Evolutionary conservation across 2,113 vertebrate genomes (phyloP), one percentile per base, ranked within the genome.

Genomic region (Pollachius pollachius): DNA sequence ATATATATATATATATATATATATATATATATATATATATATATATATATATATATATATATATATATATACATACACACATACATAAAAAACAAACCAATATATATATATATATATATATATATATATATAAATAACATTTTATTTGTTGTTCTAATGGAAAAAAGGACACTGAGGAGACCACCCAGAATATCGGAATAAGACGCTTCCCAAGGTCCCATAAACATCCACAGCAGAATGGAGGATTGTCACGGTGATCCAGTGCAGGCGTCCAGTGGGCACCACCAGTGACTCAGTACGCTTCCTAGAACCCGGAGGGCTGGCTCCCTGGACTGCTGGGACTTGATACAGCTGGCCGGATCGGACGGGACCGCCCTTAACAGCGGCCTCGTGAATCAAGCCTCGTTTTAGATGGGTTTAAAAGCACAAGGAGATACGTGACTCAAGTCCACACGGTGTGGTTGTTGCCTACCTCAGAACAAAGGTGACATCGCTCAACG

Each of bases 141-240:
- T 48, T 18, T 25, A 76, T 77, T 79, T 52, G 19, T 76, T 59
- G 58, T 30, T 17, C 37, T 76, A 67, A 81, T 67, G 54, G 75
- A 34, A 69, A 65, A 48, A 1, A 11, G 63, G 61, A 76, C 21
- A 57, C 3, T 62, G 52, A 62, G 59, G 25, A 73, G 85, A 86
- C 83, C 87, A 90, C 85, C 87, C 82, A 70, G 67, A 76, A 75
- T 67, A 48, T 17, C 68, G 52, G 25, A 68, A 60, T 52, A 68
- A 52, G 21, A 75, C 23, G 68, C 62, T 57, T 82, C 74, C 68
- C 19, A 58, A 71, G 63, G 76, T 69, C 65, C 78, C 64, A 18
- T 85, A 83, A 85, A 83, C 71, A 77, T 70, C 27, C 59, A 75
- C 18, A 72, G 72, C 25, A 76, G 76, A 71, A 87, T 72, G n/a